These are phyloP conservation scores for Teleogryllus occipitalis DNA, from an alignment of 1,140 invertebrate species.

Conservation along the genomic window DNA sequence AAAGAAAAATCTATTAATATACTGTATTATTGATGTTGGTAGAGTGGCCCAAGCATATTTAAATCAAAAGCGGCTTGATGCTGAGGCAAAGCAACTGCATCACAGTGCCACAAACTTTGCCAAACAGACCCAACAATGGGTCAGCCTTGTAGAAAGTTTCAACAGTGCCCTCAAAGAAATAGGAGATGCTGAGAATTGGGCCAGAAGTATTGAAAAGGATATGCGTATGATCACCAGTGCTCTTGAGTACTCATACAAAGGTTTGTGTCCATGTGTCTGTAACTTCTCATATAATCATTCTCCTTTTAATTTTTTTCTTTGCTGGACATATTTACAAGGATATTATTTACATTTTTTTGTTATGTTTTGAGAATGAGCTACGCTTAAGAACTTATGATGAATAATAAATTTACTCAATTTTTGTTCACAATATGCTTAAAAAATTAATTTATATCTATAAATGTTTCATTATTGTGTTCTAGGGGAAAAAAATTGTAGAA, in stretches of 20 bases:
- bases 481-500: too few species aligned
- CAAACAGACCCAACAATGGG: slow-evolving; percentile 94
- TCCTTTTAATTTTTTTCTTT: neutral
- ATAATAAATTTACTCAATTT: neutral
- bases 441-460: too few species aligned
- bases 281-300: neutral
- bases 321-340: neutral
- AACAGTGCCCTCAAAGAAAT: slow-evolving; percentile 95
- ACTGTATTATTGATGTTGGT: slow-evolving; percentile 26
- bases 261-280: slow-evolving; percentile 30
- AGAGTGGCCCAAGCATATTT: slow-evolving; percentile 94
- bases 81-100: slow-evolving; percentile 94
- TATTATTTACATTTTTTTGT: neutral
- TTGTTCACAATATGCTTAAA: neutral
- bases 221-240: slow-evolving; percentile 88
- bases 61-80: slow-evolving; percentile 94
- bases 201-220: slow-evolving; percentile 91
- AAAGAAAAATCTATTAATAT: too few species aligned
- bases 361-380: neutral
- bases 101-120: slow-evolving; percentile 88
- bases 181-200: slow-evolving; percentile 98
- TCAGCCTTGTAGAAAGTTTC: slow-evolving; percentile 88
- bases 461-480: too few species aligned
- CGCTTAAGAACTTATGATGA: neutral
- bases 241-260: slow-evolving; percentile 92